Base-by-base conservation (phyloP, 2,888 invertebrate species). In the Scaptomyza polygonia region DNA sequence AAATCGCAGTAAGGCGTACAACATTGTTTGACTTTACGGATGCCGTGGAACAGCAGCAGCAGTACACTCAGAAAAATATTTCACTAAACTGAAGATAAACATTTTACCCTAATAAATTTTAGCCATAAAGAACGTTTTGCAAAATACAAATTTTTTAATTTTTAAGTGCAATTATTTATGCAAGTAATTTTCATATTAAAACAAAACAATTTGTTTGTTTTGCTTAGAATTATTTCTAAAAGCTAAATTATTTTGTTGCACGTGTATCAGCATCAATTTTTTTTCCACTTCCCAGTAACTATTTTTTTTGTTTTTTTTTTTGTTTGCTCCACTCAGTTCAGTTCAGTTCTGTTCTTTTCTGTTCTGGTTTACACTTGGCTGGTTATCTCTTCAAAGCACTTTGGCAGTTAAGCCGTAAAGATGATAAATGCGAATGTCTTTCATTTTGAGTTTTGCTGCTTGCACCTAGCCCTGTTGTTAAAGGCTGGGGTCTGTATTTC, bases 391-490 rank as follows among this genome's bases (percentile, higher is more conserved):
- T 79, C 86, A 80, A 72, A 84, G 86, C 67, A 80, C 82, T 82
- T 87, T 82, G 82, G 79, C 82, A 82, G 86, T 87, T 87, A 82
- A 82, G 83, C 79, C 82, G 82, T 87, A 82, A 82, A 82, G 86
- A 82, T 82, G 87, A 82, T 82, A 86, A 87, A 82, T 82, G 82
- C 79, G 82, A 87, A 87, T 82, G 82, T 77, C 86, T 82, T 82
- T 85, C 79, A 85, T 76, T 86, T 78, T 85, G 82, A 87, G 69
- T 72, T 84, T 49, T 61, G 64, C 36, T 39, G 51, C 49, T 36
- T 66, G 66, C 72, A 65, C 47, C 66, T 58, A 83, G 73, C 64
- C 70, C 61, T 62, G 67, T 63, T 55, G 42, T 29, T 29, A 39
- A 51, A n/a, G 6, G 39, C 8, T 9, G 48, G 42, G 48, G 29